phyloP scores from a whole-genome alignment of 2,797 vertebrate genomes.

The Diplodus puntazzo region DNA sequence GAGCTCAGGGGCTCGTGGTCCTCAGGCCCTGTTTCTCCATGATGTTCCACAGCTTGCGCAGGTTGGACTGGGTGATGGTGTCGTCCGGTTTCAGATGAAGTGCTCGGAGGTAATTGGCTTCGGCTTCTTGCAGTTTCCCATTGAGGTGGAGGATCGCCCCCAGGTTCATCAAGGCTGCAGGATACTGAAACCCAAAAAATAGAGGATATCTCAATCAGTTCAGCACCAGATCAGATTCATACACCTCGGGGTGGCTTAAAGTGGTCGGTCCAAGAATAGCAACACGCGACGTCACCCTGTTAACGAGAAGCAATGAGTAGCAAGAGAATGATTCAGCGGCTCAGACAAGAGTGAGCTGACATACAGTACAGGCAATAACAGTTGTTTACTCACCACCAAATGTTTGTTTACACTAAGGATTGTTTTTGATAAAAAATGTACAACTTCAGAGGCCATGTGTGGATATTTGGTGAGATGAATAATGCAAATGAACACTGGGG shows the following conservation, averaged over 20 bases:
- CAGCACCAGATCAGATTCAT: constrained; percentile 8
- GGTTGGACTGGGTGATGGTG: constrained; percentile 97
- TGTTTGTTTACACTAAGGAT: constrained; percentile 32
- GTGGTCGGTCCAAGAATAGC: constrained; percentile 23
- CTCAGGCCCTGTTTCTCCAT: constrained; percentile 99
- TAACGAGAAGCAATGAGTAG: neutral
- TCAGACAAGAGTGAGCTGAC: neutral
- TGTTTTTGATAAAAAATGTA: constrained; percentile 44
- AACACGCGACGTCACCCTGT: neutral
- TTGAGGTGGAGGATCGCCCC: constrained; percentile 99
- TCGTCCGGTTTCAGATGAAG: constrained; percentile 97
- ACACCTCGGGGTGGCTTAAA: constrained; percentile 10
- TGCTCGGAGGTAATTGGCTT: constrained; percentile 97
- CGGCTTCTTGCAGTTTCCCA: constrained; percentile 94
- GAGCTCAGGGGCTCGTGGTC: constrained; percentile 83
- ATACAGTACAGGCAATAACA: neutral
- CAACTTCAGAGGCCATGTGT: constrained; percentile 9
- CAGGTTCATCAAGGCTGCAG: constrained; percentile 98
- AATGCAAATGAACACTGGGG: constrained; percentile 41
- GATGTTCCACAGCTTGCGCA: constrained; percentile 99
- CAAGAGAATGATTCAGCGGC: constrained; percentile 13
- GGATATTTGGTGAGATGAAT: constrained; percentile 40
- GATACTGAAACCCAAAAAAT: constrained; percentile 87
- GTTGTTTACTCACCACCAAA: constrained; percentile 12
- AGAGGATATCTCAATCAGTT: constrained; percentile 23